Percentiles rank a stretch among this genome's conserved stretches.
Evolutionary conservation across 92 coral and sea anemone genomes (phyloP).

Genomic region (Palythoa heliodiscus): DNA sequence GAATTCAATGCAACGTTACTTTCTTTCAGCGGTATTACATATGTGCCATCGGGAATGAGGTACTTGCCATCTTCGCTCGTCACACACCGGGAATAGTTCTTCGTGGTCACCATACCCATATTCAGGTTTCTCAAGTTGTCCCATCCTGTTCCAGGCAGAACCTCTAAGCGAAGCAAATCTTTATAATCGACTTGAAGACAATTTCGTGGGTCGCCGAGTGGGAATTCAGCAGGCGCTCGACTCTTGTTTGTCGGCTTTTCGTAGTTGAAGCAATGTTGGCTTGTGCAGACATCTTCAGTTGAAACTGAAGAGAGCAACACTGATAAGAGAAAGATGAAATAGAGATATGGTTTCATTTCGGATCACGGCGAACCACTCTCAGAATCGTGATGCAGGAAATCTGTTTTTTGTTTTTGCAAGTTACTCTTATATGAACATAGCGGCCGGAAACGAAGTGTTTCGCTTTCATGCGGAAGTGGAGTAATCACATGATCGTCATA

Average conservation of each 20-base stretch:
- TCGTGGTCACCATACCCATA: conserved; percentile 77
- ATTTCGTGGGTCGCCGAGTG: conserved; percentile 71
- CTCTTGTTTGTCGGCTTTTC: background rate
- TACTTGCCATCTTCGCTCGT: conserved; percentile 86
- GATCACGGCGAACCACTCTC: background rate
- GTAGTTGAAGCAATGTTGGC: background rate
- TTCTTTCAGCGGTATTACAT: conserved; percentile 71
- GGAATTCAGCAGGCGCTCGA: conserved; percentile 12
- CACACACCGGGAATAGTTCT: conserved; percentile 77
- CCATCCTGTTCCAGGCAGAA: conserved; percentile 91
- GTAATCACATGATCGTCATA: no score
- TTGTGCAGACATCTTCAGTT: background rate
- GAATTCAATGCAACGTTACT: conserved; percentile 71
- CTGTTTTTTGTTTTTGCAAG: no score
- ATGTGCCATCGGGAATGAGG: conserved; percentile 76
- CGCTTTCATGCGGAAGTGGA: no score
- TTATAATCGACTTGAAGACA: conserved; percentile 54
- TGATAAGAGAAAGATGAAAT: background rate
- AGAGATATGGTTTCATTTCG: background rate
- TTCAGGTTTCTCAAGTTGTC: conserved; percentile 78
- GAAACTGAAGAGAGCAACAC: background rate
- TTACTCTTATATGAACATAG: no score
- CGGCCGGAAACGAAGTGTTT: background rate
- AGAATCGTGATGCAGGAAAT: no score
- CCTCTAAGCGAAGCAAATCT: conserved; percentile 71